phyloP scores from a whole-genome alignment of 2,888 invertebrate genomes.

The Steinernema scapterisci region DNA sequence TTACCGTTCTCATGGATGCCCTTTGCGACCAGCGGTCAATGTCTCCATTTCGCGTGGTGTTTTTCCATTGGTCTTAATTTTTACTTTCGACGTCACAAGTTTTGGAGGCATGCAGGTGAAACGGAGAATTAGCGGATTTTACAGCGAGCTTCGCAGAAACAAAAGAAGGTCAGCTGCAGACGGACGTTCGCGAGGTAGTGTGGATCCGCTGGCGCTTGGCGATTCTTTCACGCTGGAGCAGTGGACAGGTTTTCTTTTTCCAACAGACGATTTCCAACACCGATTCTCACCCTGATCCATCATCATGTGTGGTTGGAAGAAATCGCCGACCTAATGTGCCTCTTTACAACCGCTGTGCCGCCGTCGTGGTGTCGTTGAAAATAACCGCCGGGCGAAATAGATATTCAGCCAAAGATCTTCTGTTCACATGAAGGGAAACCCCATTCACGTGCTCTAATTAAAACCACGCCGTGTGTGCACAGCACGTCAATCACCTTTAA shows the following conservation, averaged over 20 bases:
- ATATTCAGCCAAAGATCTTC: neutral
- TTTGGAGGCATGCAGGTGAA: neutral
- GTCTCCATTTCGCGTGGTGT: neutral
- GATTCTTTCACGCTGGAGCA: neutral
- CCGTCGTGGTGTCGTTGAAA: neutral
- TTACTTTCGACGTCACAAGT: too few species aligned
- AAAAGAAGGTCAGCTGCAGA: slow-evolving; percentile 20
- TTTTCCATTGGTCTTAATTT: too few species aligned
- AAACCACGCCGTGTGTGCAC: neutral
- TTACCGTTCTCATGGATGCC: neutral
- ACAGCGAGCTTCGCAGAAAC: slow-evolving; percentile 14
- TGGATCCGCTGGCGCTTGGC: slow-evolving; percentile 3
- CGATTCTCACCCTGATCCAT: slow-evolving; percentile 14
- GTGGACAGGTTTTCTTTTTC: slow-evolving; percentile 25
- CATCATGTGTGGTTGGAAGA: neutral
- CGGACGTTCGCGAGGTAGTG: slow-evolving; percentile 1
- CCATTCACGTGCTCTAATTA: slow-evolving; percentile 5
- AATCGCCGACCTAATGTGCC: neutral
- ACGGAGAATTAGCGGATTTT: slow-evolving; percentile 15
- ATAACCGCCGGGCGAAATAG: neutral
- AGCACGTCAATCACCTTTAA: slow-evolving; percentile 29
- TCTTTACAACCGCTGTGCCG: neutral
- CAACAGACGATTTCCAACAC: slow-evolving; percentile 1
- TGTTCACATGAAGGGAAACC: slow-evolving; percentile 18
- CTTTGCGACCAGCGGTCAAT: slow-evolving; percentile 4